Percentiles rank a stretch among this genome's conserved stretches.
These are phyloP conservation scores for Petrophora chlorosata DNA, from an alignment of 2,888 invertebrate genomes.

Conservation along the genomic window DNA sequence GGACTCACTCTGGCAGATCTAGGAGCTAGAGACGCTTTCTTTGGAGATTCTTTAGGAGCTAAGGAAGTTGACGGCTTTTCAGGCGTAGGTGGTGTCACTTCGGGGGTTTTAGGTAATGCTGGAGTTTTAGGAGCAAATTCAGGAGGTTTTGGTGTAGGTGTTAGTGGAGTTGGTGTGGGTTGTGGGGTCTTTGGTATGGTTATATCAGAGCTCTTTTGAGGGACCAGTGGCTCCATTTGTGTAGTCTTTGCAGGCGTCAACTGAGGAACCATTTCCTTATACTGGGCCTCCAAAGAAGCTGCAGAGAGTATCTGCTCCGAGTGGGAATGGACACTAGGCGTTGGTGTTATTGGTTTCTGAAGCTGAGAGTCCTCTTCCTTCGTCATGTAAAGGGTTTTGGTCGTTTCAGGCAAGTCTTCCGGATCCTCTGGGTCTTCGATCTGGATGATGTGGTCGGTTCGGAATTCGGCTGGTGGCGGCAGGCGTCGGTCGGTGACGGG, in stretches of 20 bases:
- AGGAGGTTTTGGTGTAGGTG: background rate
- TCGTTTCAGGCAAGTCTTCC: slow-evolving; percentile 51
- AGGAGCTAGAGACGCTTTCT: slow-evolving; percentile 42
- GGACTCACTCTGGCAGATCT: slow-evolving; percentile 68
- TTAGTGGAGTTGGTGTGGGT: background rate
- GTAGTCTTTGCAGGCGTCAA: background rate
- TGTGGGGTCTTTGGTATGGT: too few relatives aligned
- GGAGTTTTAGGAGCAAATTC: background rate
- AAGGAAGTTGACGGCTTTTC: slow-evolving; percentile 27
- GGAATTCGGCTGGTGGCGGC: slow-evolving; percentile 54
- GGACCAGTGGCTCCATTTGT: background rate
- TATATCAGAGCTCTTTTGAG: too few relatives aligned
- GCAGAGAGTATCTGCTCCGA: slow-evolving; percentile 71
- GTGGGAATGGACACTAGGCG: slow-evolving; percentile 54
- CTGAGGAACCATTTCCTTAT: slow-evolving; percentile 41
- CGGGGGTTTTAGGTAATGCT: background rate
- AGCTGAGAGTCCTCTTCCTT: slow-evolving; percentile 62
- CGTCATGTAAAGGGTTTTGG: slow-evolving; percentile 62
- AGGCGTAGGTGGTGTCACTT: slow-evolving; percentile 2
- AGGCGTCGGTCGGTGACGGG: slow-evolving; percentile 48
- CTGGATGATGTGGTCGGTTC: slow-evolving; percentile 51
- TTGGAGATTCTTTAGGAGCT: slow-evolving; percentile 29
- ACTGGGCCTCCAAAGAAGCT: slow-evolving; percentile 59
- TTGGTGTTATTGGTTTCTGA: slow-evolving; percentile 70
- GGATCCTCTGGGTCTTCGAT: slow-evolving; percentile 64